These are phyloP conservation scores for Pteruthius melanotis DNA, from an alignment of 2,113 vertebrate genomes.

Conservation along the genomic window DNA sequence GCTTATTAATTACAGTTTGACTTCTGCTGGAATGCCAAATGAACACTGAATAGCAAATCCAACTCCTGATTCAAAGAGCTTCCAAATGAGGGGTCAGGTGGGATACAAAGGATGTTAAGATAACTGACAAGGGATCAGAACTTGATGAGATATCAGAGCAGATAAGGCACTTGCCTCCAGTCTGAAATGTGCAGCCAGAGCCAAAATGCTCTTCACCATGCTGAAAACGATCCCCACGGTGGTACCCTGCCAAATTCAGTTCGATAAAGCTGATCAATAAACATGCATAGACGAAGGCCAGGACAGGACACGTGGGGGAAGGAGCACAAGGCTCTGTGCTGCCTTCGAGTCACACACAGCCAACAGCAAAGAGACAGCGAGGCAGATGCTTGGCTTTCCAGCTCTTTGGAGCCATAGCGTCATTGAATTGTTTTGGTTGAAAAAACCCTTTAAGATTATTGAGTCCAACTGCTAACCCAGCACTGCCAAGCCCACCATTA, in stretches of 20 bases:
- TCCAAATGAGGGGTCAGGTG: background rate
- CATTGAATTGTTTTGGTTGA: background rate
- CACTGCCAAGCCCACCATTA: background rate
- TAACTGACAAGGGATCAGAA: background rate
- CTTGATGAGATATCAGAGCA: background rate
- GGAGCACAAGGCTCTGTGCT: background rate
- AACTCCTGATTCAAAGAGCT: background rate
- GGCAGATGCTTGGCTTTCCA: background rate
- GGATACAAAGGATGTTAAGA: background rate
- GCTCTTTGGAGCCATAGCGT: background rate
- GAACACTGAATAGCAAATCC: background rate
- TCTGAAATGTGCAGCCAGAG: background rate
- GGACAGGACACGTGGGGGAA: accelerated
- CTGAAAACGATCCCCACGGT: accelerated
- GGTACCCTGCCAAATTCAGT: background rate
- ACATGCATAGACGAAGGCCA: background rate
- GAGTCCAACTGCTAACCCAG: background rate
- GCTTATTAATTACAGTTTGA: background rate
- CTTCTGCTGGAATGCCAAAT: background rate
- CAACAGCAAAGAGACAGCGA: background rate
- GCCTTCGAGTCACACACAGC: accelerated
- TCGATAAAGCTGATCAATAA: background rate
- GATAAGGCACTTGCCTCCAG: background rate
- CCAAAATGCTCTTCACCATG: accelerated
- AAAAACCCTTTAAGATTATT: background rate